These are phyloP conservation scores for Ormyrus thymus DNA, from an alignment of 2,888 invertebrate species.

Conservation along the genomic window DNA sequence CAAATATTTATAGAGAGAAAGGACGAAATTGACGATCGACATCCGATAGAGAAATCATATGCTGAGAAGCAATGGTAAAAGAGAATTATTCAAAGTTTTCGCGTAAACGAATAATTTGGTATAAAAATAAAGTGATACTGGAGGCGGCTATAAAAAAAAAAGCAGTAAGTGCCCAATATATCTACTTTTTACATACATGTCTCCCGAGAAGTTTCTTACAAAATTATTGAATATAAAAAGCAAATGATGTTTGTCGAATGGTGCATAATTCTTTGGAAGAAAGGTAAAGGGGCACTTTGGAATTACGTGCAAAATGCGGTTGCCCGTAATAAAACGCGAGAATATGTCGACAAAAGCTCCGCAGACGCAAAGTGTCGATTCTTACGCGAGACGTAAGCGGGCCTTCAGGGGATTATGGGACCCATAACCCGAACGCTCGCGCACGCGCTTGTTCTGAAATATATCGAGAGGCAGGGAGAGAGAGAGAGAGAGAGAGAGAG, in stretches of 20 bases:
- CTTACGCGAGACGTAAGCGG: constrained; percentile 56
- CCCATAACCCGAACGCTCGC: constrained; percentile 67
- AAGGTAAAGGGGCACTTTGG: constrained; percentile 27
- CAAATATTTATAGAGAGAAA: too few relatives aligned
- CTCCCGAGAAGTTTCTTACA: background rate
- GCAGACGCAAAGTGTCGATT: constrained; percentile 59
- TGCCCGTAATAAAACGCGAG: constrained; percentile 39
- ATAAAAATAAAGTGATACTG: background rate
- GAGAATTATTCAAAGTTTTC: background rate
- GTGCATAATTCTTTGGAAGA: constrained; percentile 24
- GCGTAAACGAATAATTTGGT: background rate
- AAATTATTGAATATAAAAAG: background rate
- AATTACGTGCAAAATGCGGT: constrained; percentile 47
- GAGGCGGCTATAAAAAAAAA: too few relatives aligned
- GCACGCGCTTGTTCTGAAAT: constrained; percentile 50
- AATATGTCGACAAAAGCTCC: constrained; percentile 37
- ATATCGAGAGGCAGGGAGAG: constrained; percentile 64
- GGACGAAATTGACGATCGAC: background rate
- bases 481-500: too few relatives aligned
- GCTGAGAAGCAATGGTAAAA: too few relatives aligned
- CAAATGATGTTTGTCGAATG: constrained; percentile 23
- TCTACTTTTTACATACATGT: background rate
- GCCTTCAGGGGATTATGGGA: constrained; percentile 61
- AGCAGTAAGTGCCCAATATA: background rate
- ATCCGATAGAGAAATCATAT: background rate